phyloP scores from a whole-genome alignment of 2,113 vertebrate genomes.

The Scalopus aquaticus region DNA sequence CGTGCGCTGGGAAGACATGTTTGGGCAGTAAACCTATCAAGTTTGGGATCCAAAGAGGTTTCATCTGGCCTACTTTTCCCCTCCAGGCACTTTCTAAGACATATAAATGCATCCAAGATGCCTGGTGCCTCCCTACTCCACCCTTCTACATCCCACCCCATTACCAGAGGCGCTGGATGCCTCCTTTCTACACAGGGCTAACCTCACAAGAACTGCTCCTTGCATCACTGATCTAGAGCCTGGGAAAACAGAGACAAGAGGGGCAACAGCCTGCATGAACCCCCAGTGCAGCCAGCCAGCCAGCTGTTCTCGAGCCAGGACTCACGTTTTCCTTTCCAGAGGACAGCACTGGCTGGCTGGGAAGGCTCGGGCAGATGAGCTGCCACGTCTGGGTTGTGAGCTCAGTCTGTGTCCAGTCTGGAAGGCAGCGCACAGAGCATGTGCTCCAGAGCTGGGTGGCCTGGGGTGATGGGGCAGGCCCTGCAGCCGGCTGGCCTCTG shows the following conservation, averaged over 20 bases:
- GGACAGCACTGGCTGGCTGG: background rate
- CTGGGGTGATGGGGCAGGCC: too few species aligned
- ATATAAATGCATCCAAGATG: background rate
- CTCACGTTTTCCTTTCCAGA: background rate
- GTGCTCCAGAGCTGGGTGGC: background rate
- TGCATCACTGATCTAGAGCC: background rate
- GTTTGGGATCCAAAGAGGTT: background rate
- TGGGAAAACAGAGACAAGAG: background rate
- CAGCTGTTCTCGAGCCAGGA: background rate
- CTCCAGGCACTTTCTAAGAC: background rate
- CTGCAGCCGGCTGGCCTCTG: background rate
- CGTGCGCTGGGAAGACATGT: background rate
- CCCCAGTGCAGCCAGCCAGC: background rate
- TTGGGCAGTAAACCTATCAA: background rate
- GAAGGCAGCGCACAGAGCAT: background rate
- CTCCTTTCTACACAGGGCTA: background rate
- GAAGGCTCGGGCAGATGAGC: background rate
- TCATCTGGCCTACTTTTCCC: background rate
- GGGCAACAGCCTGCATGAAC: background rate
- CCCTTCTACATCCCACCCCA: background rate
- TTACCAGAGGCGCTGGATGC: background rate
- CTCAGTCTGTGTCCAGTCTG: slow-evolving; percentile 35
- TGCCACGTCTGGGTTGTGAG: background rate
- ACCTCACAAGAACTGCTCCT: background rate
- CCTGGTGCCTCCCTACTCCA: background rate